Base-by-base conservation (phyloP, 2,888 invertebrate genomes). In the Saturnia pavonia region DNA sequence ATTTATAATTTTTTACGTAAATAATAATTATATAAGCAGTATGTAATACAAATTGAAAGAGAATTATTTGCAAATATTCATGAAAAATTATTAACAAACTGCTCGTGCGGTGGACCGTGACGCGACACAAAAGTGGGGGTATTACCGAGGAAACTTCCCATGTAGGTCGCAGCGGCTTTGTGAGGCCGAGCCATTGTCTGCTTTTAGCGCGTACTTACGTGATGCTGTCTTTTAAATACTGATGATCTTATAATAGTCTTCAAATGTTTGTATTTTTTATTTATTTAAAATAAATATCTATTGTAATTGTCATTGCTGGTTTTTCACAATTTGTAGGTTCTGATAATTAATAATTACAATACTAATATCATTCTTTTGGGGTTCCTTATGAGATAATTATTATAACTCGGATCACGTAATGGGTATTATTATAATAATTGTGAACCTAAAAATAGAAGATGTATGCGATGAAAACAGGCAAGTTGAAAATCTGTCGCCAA, bases 101-200 rank as follows among this genome's bases (percentile, higher is more conserved):
- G 57, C 9, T 40, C 12, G 16, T 65, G 54, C 25, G 25, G 67
- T 42, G 42, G 67, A 51, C 25, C 63, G 34, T 70, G 67, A 54
- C 48, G 25, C 80, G 83, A 77, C 82, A 85, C 86, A 86, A 87
- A n/a, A 86, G 88, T 89, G 87, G 88, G 85, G 86, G 86, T 85
- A 87, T 90, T 89, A 89, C 81, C 77, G 81, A 85, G 84, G 76
- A 70, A 79, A 79, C 77, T 75, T 74, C 77, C 76, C 76, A 90
- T 87, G 79, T 90, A 85, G 90, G 91, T 91, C 90, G 85, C 84
- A 82, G 77, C 77, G 80, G 84, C 88, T 89, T 90, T 91, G 89
- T 88, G 80, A 79, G 78, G 77, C 77, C 76, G 74, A 78, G 79
- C 85, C 86, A 89, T 91, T 91, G 89, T 90, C 82, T 88, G 82